Base-by-base conservation (phyloP, 2,797 vertebrate genomes). In the Gymnodraco acuticeps region DNA sequence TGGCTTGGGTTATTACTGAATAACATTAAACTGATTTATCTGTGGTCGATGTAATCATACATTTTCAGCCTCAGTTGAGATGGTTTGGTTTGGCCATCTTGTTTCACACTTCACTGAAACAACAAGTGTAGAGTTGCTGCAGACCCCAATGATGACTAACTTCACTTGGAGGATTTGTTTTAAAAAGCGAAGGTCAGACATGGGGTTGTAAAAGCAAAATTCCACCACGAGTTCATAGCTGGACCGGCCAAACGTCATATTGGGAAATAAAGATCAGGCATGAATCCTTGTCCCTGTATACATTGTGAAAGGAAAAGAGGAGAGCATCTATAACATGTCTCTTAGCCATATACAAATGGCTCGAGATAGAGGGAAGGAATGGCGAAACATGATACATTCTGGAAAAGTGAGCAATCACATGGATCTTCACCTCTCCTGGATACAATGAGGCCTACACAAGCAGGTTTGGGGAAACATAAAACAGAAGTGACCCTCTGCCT, bases 401-500 rank as follows among this genome's bases (percentile, higher is more conserved):
- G 60, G 71, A 72, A 69, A 71, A 83, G 75, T 47, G 69, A 80
- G 77, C 70, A 33, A 82, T 75, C 52, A 5, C 75, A 65, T 31
- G 71, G 69, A 77, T 79, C 73, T 53, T 75, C 72, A 46, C 73
- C 70, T 88, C 82, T 78, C 64, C 64, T 73, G 65, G 75, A 76
- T 61, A 86, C 63, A 61, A 80, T 50, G 81, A 73, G 80, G 72
- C 51, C 77, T 66, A 81, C 71, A 71, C 71, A 81, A 47, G 78
- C 82, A 63, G 78, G 80, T 87, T 55, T 60, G 59, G 63, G 43
- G 5, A 17, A 88, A 93, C 89, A 89, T 91, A 80, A 92, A 93
- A 65, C 90, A 92, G 89, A 86, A 80, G 73, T 91, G 89, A 90
- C 91, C 90, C 84, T 54, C 16, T 38, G 80, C 42, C 68, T 81